phyloP scores from a whole-genome alignment of 2,888 invertebrate species.

The Cephonodes hylas region DNA sequence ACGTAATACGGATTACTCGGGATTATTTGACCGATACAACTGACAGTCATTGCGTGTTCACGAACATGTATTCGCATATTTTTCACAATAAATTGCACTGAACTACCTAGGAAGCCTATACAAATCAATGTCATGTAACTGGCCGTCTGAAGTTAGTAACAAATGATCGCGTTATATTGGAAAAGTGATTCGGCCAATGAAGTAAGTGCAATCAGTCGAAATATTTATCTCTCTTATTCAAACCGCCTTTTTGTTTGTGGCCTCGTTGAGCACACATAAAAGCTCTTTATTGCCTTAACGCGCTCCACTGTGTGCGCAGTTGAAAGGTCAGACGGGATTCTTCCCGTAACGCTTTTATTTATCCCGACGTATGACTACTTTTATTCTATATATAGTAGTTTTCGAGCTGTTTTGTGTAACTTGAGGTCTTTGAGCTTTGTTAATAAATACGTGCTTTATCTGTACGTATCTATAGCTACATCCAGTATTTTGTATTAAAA shows the following conservation, averaged over 20 bases:
- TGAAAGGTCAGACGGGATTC: constrained; percentile 29
- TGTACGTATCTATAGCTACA: not conserved
- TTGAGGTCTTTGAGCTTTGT: not conserved
- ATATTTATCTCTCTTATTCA: constrained; percentile 15
- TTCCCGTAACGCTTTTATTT: constrained; percentile 16
- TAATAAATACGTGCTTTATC: not conserved
- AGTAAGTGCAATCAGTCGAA: constrained; percentile 13
- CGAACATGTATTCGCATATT: too few relatives aligned
- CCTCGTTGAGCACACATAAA: constrained; percentile 22
- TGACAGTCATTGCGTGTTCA: too few relatives aligned
- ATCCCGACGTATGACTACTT: constrained; percentile 13
- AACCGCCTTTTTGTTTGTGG: constrained; percentile 13
- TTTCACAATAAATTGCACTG: too few relatives aligned
- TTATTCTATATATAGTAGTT: not conserved
- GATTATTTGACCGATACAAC: too few relatives aligned
- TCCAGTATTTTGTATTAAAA: too few relatives aligned
- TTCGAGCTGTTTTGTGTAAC: not conserved
- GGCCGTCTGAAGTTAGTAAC: too few relatives aligned
- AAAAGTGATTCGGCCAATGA: not conserved
- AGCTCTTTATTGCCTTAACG: constrained; percentile 24
- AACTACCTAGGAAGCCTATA: too few relatives aligned
- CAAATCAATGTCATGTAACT: too few relatives aligned
- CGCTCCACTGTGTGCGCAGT: constrained; percentile 22
- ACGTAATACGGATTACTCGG: too few relatives aligned
- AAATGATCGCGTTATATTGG: not conserved